Percentiles rank a stretch among this genome's conserved stretches.
phyloP scores from a whole-genome alignment of 1,140 invertebrate genomes.

The Drosophila sulfurigaster region DNA sequence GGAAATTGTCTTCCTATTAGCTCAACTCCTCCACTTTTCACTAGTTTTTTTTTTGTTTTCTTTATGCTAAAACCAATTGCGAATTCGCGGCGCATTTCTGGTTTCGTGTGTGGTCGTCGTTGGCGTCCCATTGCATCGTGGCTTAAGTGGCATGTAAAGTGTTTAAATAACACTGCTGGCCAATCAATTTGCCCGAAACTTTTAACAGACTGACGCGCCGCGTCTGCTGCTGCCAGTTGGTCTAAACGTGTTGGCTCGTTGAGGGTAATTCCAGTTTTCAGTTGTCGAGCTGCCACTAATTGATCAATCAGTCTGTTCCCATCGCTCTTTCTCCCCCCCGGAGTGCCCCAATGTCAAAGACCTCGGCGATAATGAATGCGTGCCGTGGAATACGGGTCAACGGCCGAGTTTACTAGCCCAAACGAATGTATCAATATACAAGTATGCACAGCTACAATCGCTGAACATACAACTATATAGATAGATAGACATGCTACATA shows the following conservation, averaged over 20 bases:
- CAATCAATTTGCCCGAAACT: slow-evolving; percentile 22
- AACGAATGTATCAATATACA: neutral
- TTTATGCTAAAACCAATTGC: slow-evolving; percentile 1
- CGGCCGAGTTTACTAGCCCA: slow-evolving; percentile 13
- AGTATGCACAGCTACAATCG: neutral
- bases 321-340: neutral
- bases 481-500: neutral
- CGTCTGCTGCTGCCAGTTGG: neutral
- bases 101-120: neutral
- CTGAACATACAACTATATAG: neutral
- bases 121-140: neutral
- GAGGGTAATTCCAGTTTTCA: slow-evolving; percentile 48
- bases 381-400: neutral
- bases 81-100: neutral
- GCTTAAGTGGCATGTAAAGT: slow-evolving; percentile 7
- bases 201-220: neutral
- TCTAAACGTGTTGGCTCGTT: neutral
- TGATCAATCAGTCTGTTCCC: slow-evolving; percentile 56
- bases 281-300: slow-evolving; percentile 54
- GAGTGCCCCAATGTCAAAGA: slow-evolving; percentile 9
- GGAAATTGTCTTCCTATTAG: neutral
- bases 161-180: slow-evolving; percentile 14
- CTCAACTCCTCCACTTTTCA: neutral
- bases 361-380: slow-evolving; percentile 12
- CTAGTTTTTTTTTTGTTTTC: neutral